Percentiles rank a stretch among this genome's conserved stretches.
phyloP scores from a whole-genome alignment of 2,888 invertebrate genomes.

The Cephus nigrinus region DNA sequence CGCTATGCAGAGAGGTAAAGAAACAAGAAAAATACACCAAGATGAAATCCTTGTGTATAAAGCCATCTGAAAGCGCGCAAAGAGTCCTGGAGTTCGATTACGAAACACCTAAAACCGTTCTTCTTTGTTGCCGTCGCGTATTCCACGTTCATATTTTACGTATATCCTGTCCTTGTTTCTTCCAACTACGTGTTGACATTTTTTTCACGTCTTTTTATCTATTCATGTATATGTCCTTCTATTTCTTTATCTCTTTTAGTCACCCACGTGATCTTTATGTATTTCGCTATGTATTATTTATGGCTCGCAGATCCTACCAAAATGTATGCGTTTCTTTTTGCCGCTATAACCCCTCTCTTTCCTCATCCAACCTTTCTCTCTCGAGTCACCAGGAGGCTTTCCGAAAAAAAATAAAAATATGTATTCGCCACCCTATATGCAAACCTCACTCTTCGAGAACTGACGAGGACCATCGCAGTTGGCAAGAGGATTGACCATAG shows the following conservation, averaged over 20 bases:
- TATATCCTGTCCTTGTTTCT: neutral
- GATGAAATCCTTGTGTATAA: neutral
- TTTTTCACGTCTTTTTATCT: neutral
- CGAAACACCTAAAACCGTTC: neutral
- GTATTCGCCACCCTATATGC: constrained; percentile 12
- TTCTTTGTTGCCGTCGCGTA: neutral
- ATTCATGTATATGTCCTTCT: neutral
- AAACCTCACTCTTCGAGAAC: constrained; percentile 9
- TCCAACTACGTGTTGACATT: neutral
- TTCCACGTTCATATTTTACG: neutral
- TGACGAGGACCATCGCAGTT: neutral
- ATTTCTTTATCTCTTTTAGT: constrained; percentile 5
- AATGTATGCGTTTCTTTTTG: constrained; percentile 30
- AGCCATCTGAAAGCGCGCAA: neutral
- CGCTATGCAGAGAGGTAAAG: too few species aligned
- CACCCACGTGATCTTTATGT: constrained; percentile 15
- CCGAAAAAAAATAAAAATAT: neutral
- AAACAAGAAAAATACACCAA: neutral
- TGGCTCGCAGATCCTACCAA: constrained; percentile 21
- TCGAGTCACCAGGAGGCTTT: neutral
- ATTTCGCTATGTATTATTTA: constrained; percentile 23
- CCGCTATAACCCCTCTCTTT: constrained; percentile 16
- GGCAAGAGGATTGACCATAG: neutral
- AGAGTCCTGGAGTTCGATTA: neutral
- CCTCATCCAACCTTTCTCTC: neutral